These are phyloP conservation scores for Drosophila diplacantha DNA, from an alignment of 2,888 invertebrate genomes.

Conservation along the genomic window DNA sequence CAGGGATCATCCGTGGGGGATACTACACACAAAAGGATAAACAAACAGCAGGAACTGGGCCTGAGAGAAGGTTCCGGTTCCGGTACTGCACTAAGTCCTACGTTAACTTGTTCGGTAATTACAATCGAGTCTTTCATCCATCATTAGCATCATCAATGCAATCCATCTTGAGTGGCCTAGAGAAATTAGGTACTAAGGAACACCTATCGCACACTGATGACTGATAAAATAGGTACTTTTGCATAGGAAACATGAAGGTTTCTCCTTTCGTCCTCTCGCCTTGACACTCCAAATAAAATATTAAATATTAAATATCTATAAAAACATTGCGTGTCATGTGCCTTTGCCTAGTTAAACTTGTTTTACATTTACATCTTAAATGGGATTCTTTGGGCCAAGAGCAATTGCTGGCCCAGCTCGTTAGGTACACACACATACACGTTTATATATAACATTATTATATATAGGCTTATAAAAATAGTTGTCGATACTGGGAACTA, in stretches of 20 bases:
- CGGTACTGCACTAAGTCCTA: constrained; percentile 47
- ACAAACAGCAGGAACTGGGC: constrained; percentile 21
- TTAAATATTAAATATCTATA: constrained; percentile 26
- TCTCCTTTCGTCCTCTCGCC: constrained; percentile 15
- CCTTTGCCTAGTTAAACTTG: constrained; percentile 24
- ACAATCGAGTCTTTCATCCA: constrained; percentile 57
- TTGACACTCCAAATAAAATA: constrained; percentile 20
- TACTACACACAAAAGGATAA: constrained; percentile 10
- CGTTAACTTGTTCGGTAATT: constrained; percentile 63
- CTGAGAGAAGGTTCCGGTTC: background rate
- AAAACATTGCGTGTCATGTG: constrained; percentile 31
- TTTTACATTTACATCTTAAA: constrained; percentile 25
- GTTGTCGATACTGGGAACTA: constrained; percentile 43
- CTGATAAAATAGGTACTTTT: constrained; percentile 41
- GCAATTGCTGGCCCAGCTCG: constrained; percentile 42
- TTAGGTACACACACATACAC: constrained; percentile 28
- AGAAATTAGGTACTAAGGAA: constrained; percentile 45
- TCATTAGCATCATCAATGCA: background rate
- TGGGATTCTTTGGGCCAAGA: constrained; percentile 18
- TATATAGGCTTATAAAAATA: constrained; percentile 58
- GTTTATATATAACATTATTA: constrained; percentile 3
- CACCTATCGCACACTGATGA: constrained; percentile 38
- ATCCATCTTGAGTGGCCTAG: constrained; percentile 3
- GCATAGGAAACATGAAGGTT: constrained; percentile 51
- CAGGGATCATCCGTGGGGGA: constrained; percentile 18